Conservation (phyloP, 2,888 invertebrate species). For the Ophion ventricosus region DNA sequence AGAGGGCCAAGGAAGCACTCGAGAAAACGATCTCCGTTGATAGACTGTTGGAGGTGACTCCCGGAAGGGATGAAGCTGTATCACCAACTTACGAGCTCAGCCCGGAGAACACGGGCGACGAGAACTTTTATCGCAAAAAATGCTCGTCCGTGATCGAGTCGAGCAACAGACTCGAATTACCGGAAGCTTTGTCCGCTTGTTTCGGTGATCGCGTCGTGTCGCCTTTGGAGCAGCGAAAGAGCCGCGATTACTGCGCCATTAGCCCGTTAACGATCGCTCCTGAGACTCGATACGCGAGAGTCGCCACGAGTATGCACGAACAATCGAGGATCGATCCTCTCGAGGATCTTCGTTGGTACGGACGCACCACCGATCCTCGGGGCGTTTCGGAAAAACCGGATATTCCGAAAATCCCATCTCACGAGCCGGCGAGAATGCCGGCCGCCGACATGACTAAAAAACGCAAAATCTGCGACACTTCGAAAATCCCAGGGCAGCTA, state of each 20-base stretch:
- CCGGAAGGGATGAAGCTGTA: neutral
- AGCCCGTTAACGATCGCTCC: neutral
- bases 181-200: slow-evolving; percentile 1
- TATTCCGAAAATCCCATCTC: neutral
- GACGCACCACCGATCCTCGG: neutral
- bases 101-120: neutral
- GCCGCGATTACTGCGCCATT: slow-evolving; percentile 17
- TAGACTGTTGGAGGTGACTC: slow-evolving; percentile 11
- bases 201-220: neutral
- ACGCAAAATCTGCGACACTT: neutral
- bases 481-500: neutral
- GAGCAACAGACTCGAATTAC: neutral
- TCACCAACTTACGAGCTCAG: neutral
- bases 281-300: neutral
- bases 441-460: neutral
- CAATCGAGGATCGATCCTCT: neutral
- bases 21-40: slow-evolving; percentile 52
- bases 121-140: neutral
- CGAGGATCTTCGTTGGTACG: neutral
- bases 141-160: neutral
- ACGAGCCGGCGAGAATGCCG: neutral
- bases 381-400: neutral
- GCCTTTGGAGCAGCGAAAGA: neutral
- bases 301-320: neutral
- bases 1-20: neutral